Conservation (phyloP, 2,888 invertebrate species). For the Drosophila austrosaltans region DNA sequence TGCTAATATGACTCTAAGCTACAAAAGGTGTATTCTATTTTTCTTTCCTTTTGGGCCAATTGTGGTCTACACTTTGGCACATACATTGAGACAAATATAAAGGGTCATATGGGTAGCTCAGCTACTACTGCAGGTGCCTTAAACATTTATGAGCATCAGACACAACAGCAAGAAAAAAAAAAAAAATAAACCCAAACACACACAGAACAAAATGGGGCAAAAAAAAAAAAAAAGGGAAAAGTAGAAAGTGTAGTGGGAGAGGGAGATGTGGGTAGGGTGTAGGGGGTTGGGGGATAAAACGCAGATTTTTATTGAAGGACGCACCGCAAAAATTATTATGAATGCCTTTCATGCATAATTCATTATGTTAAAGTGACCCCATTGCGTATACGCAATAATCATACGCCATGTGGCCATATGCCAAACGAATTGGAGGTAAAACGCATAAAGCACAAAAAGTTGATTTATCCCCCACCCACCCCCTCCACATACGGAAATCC, state of each 20-base stretch:
- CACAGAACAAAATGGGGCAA: neutral
- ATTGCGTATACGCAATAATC: slow-evolving; percentile 76
- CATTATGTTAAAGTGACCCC: slow-evolving; percentile 73
- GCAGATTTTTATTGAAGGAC: slow-evolving; percentile 53
- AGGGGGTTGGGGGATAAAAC: slow-evolving; percentile 25
- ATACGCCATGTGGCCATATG: slow-evolving; percentile 51
- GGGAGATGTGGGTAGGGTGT: slow-evolving; percentile 10
- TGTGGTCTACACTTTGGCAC: slow-evolving; percentile 39
- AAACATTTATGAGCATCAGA: slow-evolving; percentile 72
- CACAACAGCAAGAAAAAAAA: slow-evolving; percentile 21
- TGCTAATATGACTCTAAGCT: slow-evolving; percentile 46
- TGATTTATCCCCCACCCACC: neutral
- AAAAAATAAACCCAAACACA: neutral
- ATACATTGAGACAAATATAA: slow-evolving; percentile 23
- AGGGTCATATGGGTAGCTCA: slow-evolving; percentile 39
- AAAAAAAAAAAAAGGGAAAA: neutral
- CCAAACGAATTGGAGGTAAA: neutral
- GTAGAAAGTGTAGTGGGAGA: neutral
- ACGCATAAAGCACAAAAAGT: neutral
- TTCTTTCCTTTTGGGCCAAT: neutral
- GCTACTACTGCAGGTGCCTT: slow-evolving; percentile 69
- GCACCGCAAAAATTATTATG: slow-evolving; percentile 70
- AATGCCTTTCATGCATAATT: slow-evolving; percentile 71
- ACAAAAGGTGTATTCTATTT: slow-evolving; percentile 2
- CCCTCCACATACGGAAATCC: neutral